phyloP scores from a whole-genome alignment of 2,797 vertebrate genomes.

The Semaprochilodus insignis region DNA sequence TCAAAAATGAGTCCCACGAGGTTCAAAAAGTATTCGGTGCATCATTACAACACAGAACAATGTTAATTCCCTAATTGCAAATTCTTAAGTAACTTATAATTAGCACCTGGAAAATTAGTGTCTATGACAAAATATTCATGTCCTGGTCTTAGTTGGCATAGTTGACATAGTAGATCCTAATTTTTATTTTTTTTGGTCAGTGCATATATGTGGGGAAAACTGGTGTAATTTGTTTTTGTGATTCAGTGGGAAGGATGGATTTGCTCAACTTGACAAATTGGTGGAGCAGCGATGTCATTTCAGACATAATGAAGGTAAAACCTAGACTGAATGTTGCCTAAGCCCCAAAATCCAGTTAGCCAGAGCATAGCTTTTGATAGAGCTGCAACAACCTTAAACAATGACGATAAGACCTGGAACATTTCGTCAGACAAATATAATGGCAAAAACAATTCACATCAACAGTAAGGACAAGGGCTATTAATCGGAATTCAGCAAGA shows the following conservation, averaged over 20 bases:
- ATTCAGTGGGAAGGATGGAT: background rate
- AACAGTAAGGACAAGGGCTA: background rate
- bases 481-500: background rate
- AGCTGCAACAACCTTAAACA: constrained; percentile 1
- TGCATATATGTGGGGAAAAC: background rate
- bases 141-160: too few species aligned
- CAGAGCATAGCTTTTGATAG: constrained; percentile 20
- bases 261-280: background rate
- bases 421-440: background rate
- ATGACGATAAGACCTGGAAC: background rate
- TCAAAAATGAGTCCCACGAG: too few species aligned
- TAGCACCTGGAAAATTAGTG: background rate
- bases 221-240: background rate
- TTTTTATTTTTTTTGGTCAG: background rate
- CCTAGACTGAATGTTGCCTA: constrained; percentile 10
- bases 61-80: too few species aligned
- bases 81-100: background rate
- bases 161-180: too few species aligned
- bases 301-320: constrained; percentile 27
- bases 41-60: too few species aligned
- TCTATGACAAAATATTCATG: too few species aligned
- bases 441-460: background rate
- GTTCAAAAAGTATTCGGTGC: too few species aligned
- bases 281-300: constrained; percentile 26
- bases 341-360: constrained; percentile 24